phyloP scores from a whole-genome alignment of 35 echinoderm and acorn worm species.

The Apostichopus parvimensis region DNA sequence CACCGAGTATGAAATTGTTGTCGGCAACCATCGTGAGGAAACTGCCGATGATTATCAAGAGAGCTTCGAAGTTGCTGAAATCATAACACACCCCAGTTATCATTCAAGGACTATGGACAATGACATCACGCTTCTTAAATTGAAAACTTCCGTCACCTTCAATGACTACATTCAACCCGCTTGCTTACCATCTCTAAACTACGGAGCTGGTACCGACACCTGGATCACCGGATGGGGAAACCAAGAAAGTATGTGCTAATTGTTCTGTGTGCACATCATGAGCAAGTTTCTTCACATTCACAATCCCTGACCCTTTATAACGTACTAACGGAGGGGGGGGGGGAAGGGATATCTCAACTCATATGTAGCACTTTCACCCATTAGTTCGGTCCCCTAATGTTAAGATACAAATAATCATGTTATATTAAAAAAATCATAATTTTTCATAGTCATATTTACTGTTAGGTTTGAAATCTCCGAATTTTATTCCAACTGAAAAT shows the following conservation, averaged over 20 bases:
- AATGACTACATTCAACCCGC: constrained; percentile 60
- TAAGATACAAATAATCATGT: too few relatives aligned
- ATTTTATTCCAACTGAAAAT: too few relatives aligned
- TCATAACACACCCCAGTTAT: constrained; percentile 59
- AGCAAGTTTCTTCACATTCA: too few relatives aligned
- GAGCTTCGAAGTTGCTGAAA: constrained; percentile 6
- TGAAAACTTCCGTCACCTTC: constrained; percentile 42
- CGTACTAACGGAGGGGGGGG: too few relatives aligned
- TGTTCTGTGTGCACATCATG: background rate
- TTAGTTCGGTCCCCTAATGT: too few relatives aligned
- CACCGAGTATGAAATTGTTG: background rate
- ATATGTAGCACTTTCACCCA: too few relatives aligned
- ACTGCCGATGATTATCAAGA: constrained; percentile 16
- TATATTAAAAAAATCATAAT: too few relatives aligned
- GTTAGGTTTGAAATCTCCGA: too few relatives aligned
- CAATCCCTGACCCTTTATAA: too few relatives aligned
- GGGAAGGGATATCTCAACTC: too few relatives aligned
- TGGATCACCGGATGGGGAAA: constrained; percentile 83
- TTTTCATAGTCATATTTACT: too few relatives aligned
- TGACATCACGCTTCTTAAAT: constrained; percentile 75
- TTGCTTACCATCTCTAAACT: constrained; percentile 60
- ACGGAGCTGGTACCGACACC: constrained; percentile 56
- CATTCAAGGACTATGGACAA: constrained; percentile 58
- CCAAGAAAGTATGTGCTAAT: constrained; percentile 72
- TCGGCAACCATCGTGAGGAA: constrained; percentile 65